Conservation (phyloP, 2,113 vertebrate species). For the Sprattus sprattus region DNA sequence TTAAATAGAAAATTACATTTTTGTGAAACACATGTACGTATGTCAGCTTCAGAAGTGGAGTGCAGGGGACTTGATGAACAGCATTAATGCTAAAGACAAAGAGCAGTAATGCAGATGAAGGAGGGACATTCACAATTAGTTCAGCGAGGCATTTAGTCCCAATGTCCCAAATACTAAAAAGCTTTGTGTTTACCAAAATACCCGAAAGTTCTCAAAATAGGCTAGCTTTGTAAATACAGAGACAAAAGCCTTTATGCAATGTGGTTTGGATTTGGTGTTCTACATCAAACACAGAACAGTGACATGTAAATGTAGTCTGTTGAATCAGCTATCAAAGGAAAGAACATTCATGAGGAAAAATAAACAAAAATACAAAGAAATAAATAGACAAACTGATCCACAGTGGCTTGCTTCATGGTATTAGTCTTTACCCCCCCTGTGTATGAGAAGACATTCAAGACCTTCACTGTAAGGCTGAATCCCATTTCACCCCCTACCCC, state of each 20-base stretch:
- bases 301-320: slow-evolving; percentile 67
- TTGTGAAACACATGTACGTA: neutral
- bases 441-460: neutral
- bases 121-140: neutral
- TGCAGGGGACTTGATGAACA: neutral
- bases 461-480: neutral
- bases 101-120: neutral
- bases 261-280: slow-evolving; percentile 65
- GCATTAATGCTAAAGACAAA: neutral
- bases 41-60: neutral
- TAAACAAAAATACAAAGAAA: slow-evolving; percentile 52
- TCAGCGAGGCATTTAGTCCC: neutral
- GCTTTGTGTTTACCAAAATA: neutral
- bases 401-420: slow-evolving; percentile 41
- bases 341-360: slow-evolving; percentile 10
- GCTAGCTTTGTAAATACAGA: slow-evolving; percentile 11
- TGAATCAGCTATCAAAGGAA: slow-evolving; percentile 64
- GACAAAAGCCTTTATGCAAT: slow-evolving; percentile 59
- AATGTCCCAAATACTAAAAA: neutral
- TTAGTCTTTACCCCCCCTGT: neutral
- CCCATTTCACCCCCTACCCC: too few relatives aligned
- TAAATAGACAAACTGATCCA: slow-evolving; percentile 57
- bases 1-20: neutral
- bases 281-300: slow-evolving; percentile 70
- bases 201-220: neutral